Evolutionary conservation across 2,888 invertebrate genomes (phyloP), one percentile per base, ranked within the genome.

Genomic region (Chrysolina haemoptera): DNA sequence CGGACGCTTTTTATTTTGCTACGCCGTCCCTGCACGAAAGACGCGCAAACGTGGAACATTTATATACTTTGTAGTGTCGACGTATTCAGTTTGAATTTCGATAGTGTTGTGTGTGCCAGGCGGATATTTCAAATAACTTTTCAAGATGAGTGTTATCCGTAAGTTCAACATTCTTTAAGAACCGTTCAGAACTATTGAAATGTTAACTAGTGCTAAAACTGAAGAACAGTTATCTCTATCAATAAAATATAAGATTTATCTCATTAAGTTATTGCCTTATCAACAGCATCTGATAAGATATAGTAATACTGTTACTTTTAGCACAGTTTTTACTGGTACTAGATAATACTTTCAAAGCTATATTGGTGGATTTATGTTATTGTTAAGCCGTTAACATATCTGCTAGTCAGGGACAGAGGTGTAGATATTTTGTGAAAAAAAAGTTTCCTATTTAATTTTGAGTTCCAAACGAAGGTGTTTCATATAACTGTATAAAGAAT

Each of bases 21-120:
- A 12, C 62, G 66, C 59, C 76, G 76, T 68, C 69, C 69, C 78
- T 73, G 80, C 63, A 20, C 22, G 67, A 22, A 74, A 77, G 74
- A 62, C 73, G 82, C 82, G 83, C 83, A 83, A 80, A 72, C 83
- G 82, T 82, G 77, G 77, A 79, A 81, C 78, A 77, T 81, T 82
- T 81, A 81, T 82, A 82, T 78, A 72, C 74, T 69, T 68, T 68
- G 70, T 78, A 74, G 74, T 76, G 80, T 76, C 78, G 70, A 82
- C 80, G 79, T 79, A 79, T 76, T 79, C 80, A 81, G 79, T 80
- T 81, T 80, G 78, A 80, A 78, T 59, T 71, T 77, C 78, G 72
- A 73, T 75, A 73, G 75, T 78, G 75, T 77, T 71, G 72, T 75
- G 78, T 74, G 55, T 73, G 48, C 27, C 40, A 59, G 53, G 62